Percentiles rank a stretch among this genome's conserved stretches.
These are phyloP conservation scores for Halocaridina rubra DNA, from an alignment of 2,888 invertebrate species.

Conservation along the genomic window DNA sequence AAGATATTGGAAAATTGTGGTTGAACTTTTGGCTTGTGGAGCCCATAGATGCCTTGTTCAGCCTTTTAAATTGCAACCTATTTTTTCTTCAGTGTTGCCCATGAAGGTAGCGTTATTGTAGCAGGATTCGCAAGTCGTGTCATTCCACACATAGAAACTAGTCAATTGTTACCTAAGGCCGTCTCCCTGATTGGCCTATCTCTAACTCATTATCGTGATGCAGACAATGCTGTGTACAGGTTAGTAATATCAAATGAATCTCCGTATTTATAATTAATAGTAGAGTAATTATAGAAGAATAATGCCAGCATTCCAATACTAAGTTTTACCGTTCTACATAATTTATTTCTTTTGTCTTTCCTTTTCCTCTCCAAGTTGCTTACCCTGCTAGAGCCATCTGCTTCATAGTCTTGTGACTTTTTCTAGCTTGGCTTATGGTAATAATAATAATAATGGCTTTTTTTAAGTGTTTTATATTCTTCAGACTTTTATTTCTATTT, in stretches of 20 bases:
- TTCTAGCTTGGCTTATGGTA: too few species aligned
- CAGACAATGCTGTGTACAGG: slow-evolving; percentile 73
- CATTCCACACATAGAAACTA: slow-evolving; percentile 70
- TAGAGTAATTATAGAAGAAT: neutral
- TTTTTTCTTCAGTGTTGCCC: slow-evolving; percentile 72
- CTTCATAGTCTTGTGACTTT: too few species aligned
- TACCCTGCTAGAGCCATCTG: too few species aligned
- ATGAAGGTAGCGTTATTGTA: slow-evolving; percentile 72
- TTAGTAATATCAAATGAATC: slow-evolving; percentile 65
- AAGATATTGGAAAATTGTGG: too few species aligned
- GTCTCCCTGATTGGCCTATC: slow-evolving; percentile 72
- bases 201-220: slow-evolving; percentile 71
- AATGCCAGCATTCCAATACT: too few species aligned
- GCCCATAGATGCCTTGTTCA: too few species aligned
- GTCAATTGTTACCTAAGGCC: slow-evolving; percentile 69
- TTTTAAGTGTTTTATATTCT: neutral
- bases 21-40: too few species aligned
- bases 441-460: neutral
- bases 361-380: too few species aligned
- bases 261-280: too few species aligned
- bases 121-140: slow-evolving; percentile 72
- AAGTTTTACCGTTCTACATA: too few species aligned
- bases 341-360: neutral
- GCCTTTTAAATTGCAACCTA: too few species aligned
- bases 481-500: neutral